Percentiles rank a stretch among this genome's conserved stretches.
phyloP scores from a whole-genome alignment of 2,888 invertebrate species.

The Synanthedon andrenaeformis region DNA sequence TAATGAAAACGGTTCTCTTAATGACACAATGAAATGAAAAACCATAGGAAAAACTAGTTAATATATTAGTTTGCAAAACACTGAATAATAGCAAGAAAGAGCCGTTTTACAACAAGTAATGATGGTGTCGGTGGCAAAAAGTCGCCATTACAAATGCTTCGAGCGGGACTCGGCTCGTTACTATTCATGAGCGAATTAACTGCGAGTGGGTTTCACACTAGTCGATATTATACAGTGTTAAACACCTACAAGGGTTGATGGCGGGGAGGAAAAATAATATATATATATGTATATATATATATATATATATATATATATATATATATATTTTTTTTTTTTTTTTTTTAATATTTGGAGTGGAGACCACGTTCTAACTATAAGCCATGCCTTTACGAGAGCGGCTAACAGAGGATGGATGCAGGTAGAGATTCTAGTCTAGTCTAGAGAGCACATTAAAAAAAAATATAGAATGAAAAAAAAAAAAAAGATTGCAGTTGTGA shows the following conservation, averaged over 20 bases:
- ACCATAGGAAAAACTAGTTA: background rate
- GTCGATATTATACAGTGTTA: conserved; percentile 11
- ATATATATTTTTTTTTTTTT: too few species aligned
- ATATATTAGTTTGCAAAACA: conserved; percentile 42
- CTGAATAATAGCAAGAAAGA: conserved; percentile 53
- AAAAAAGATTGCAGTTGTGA: too few species aligned
- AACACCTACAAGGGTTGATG: background rate
- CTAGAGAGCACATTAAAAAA: too few species aligned
- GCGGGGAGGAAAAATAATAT: too few species aligned
- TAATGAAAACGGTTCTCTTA: background rate
- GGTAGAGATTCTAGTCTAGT: too few species aligned
- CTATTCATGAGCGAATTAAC: conserved; percentile 60
- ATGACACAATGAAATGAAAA: conserved; percentile 1
- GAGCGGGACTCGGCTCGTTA: conserved; percentile 30
- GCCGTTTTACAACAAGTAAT: conserved; percentile 59
- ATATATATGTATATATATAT: too few species aligned
- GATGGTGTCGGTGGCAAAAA: conserved; percentile 57
- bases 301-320: too few species aligned
- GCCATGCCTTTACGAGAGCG: too few species aligned
- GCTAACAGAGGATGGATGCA: too few species aligned
- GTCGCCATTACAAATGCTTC: conserved; percentile 13
- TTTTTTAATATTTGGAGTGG: too few species aligned
- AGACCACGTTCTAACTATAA: too few species aligned
- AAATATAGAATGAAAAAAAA: too few species aligned
- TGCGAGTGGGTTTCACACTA: conserved; percentile 16